Base-by-base conservation (phyloP, 2,113 vertebrate species). In the Furnarius figulus region DNA sequence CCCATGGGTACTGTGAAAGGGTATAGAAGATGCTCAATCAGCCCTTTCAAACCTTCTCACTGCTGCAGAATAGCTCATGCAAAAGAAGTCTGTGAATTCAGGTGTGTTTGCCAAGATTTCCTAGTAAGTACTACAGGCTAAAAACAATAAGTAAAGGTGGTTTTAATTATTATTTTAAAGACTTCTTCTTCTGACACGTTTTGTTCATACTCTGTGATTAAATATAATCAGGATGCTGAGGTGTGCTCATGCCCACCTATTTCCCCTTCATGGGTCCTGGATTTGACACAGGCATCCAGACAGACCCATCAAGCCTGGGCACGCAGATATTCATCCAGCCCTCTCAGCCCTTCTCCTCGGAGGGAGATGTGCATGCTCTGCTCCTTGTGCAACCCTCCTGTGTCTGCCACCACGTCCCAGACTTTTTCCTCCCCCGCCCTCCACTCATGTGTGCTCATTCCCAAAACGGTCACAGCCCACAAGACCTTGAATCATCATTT, bases 301-400 rank as follows among this genome's bases (percentile, higher is more conserved):
- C 73, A 30, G 59, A 73, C n/a, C 22, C 47, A 11, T 30, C 1
- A 31, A 4, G 2, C 24, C 55, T 46, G 55, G 59, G 13, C 85
- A 61, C 1, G 0, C 1, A 1, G 10, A 10, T 55, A 37, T 14
- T 80, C 33, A 5, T 30, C 8, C 30, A 37, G 9, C 10, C 30
- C 70, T 66, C 20, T 70, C 40, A 11, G 33, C 20, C 5, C 3
- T 72, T 35, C 47, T 47, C 8, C 27, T 73, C 25, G 2, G 4
- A 56, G 55, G 28, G 33, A 55, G 33, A 14, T 1, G 1, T 11
- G 24, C 24, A 5, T 0, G 0, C 33, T 50, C 65, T 76, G 42
- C 72, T 73, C 1, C 0, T 15, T 62, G 59, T 84, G 33, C 4
- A 35, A 5, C 42, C 46, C 81, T n/a, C 21, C 63, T 0, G 4